phyloP scores from a whole-genome alignment of 1,140 invertebrate genomes.

The Caenorhabditis brenneri region DNA sequence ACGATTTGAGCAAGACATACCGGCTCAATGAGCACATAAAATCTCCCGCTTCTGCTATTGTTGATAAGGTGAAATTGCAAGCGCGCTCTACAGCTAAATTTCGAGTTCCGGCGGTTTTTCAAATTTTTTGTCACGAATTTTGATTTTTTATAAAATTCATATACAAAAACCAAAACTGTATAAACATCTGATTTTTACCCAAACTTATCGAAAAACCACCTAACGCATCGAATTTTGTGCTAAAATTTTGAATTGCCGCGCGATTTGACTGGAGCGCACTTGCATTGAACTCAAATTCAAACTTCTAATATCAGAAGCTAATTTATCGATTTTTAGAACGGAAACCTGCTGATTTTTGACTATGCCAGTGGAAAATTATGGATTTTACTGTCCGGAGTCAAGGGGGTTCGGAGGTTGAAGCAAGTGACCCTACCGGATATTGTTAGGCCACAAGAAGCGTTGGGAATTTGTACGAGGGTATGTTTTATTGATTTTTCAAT shows the following conservation, averaged over 20 bases:
- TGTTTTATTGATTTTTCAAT: background rate
- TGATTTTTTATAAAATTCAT: too few species aligned
- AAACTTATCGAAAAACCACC: too few species aligned
- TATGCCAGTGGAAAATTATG: conserved; percentile 50
- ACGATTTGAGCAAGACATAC: conserved; percentile 53
- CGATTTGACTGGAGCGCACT: too few species aligned
- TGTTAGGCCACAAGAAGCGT: conserved; percentile 45
- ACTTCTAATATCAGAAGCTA: background rate
- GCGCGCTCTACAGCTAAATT: too few species aligned
- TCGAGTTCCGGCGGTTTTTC: too few species aligned
- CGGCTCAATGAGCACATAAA: conserved; percentile 48
- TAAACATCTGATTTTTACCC: too few species aligned
- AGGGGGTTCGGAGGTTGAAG: conserved; percentile 45
- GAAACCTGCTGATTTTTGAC: conserved; percentile 48
- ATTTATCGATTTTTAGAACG: conserved; percentile 46
- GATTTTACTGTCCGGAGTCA: conserved; percentile 50
- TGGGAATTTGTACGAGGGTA: conserved; percentile 47
- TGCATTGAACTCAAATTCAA: too few species aligned
- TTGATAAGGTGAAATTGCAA: conserved; percentile 40
- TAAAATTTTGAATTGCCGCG: too few species aligned
- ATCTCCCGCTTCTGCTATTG: conserved; percentile 47
- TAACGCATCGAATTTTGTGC: too few species aligned
- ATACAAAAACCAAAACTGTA: too few species aligned
- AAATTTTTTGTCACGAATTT: too few species aligned
- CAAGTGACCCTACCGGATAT: conserved; percentile 42